These are phyloP conservation scores for Aspidapion aeneum DNA, from an alignment of 2,888 invertebrate genomes.

Conservation along the genomic window DNA sequence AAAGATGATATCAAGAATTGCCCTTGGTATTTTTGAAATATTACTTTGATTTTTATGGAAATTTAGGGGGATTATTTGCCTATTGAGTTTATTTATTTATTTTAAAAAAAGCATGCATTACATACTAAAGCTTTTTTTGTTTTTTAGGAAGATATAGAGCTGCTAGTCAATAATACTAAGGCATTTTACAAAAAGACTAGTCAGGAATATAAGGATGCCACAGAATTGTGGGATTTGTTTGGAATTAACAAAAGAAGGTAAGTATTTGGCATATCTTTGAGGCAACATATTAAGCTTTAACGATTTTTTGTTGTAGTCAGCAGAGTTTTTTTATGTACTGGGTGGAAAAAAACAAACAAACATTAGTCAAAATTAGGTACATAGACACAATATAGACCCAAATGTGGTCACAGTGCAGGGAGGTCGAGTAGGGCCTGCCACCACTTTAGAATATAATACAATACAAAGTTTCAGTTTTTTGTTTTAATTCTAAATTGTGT, in stretches of 20 bases:
- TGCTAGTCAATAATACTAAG: conserved; percentile 92
- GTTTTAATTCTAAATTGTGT: too few species aligned
- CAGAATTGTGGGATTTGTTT: conserved; percentile 83
- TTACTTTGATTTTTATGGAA: too few species aligned
- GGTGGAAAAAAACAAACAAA: not conserved
- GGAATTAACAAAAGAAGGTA: conserved; percentile 54
- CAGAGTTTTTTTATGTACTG: too few species aligned
- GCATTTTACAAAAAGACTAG: conserved; percentile 89
- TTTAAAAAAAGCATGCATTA: too few species aligned
- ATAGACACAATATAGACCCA: not conserved
- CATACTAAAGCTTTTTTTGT: not conserved
- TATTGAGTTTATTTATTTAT: too few species aligned
- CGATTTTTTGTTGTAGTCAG: conserved; percentile 42
- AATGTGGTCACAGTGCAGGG: too few species aligned
- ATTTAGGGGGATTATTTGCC: too few species aligned
- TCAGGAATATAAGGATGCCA: conserved; percentile 86
- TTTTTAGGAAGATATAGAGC: conserved; percentile 70
- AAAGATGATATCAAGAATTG: too few species aligned
- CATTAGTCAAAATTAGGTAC: conserved; percentile 1
- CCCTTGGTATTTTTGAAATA: too few species aligned
- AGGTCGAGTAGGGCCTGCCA: too few species aligned
- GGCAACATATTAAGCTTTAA: conserved; percentile 39
- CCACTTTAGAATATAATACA: too few species aligned
- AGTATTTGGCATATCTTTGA: conserved; percentile 17
- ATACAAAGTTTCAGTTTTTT: too few species aligned